Evolutionary conservation across 2,113 vertebrate species (phyloP).

Genomic region (Panthera uncia): DNA sequence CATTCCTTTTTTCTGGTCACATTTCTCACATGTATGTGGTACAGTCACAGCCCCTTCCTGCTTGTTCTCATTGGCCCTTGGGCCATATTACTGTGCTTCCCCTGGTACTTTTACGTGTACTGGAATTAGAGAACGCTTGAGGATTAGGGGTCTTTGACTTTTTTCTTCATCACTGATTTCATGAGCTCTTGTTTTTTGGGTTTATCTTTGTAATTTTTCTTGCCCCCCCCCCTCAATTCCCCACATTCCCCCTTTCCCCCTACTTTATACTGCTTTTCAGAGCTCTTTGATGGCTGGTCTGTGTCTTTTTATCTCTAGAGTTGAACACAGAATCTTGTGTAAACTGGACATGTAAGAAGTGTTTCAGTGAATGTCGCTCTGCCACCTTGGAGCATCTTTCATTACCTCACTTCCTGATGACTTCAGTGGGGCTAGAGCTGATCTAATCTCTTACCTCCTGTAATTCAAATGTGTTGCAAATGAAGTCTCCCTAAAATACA

Average conservation of each 20-base stretch:
- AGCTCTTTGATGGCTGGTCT: background rate
- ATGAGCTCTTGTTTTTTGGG: background rate
- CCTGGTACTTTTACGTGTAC: background rate
- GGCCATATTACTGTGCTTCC: background rate
- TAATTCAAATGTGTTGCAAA: background rate
- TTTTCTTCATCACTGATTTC: constrained; percentile 14
- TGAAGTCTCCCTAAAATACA: background rate
- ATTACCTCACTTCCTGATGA: background rate
- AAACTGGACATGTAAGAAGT: background rate
- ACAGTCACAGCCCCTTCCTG: background rate
- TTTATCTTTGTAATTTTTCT: background rate
- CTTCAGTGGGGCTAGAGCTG: background rate
- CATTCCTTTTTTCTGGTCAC: constrained; percentile 22
- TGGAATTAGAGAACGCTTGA: constrained; percentile 5
- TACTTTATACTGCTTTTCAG: background rate
- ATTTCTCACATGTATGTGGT: background rate
- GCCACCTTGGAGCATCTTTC: background rate
- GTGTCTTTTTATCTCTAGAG: background rate
- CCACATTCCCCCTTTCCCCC: background rate
- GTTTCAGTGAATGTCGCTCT: background rate
- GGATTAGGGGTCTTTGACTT: background rate
- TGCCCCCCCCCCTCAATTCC: background rate
- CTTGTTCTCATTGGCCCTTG: background rate
- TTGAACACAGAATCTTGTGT: background rate
- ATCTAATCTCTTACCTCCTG: background rate